Percentiles rank a stretch among this genome's conserved stretches.
Evolutionary conservation across 92 coral and sea anemone species (phyloP).

Genomic region (Paramuricea clavata): DNA sequence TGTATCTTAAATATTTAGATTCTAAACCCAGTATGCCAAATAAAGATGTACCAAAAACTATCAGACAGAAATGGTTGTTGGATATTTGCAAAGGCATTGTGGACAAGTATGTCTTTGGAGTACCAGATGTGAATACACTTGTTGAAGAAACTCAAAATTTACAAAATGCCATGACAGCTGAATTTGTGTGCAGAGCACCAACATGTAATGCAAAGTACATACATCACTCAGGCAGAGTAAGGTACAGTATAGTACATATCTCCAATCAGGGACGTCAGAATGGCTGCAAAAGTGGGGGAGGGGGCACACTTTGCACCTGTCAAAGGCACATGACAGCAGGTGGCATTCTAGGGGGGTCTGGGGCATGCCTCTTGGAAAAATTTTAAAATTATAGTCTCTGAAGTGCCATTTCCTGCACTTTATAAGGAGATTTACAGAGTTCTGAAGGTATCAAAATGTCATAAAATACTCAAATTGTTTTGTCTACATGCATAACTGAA

Average conservation of each 20-base stretch:
- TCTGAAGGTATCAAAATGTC: too few relatives aligned
- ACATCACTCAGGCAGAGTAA: conserved; percentile 67
- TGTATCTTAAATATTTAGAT: not conserved
- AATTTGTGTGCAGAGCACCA: conserved; percentile 48
- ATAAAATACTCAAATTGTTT: too few relatives aligned
- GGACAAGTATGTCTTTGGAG: conserved; percentile 46
- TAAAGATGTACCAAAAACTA: conserved; percentile 7
- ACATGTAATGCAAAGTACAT: conserved; percentile 36
- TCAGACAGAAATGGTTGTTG: conserved; percentile 45
- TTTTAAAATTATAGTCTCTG: too few relatives aligned
- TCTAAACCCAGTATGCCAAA: conserved; percentile 22
- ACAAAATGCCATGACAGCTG: conserved; percentile 30
- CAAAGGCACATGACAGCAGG: too few relatives aligned
- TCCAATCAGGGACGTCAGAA: too few relatives aligned
- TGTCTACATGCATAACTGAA: too few relatives aligned
- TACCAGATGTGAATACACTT: conserved; percentile 20
- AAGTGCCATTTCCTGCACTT: too few relatives aligned
- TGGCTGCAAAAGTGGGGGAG: too few relatives aligned
- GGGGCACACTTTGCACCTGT: too few relatives aligned
- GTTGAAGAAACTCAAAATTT: conserved; percentile 40
- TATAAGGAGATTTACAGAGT: too few relatives aligned
- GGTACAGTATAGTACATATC: conserved; percentile 28
- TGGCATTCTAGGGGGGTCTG: too few relatives aligned
- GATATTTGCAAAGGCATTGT: conserved; percentile 48
- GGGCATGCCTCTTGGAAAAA: too few relatives aligned